Evolutionary conservation across 2,797 vertebrate species (phyloP).

Genomic region (Pagetopsis macropterus): DNA sequence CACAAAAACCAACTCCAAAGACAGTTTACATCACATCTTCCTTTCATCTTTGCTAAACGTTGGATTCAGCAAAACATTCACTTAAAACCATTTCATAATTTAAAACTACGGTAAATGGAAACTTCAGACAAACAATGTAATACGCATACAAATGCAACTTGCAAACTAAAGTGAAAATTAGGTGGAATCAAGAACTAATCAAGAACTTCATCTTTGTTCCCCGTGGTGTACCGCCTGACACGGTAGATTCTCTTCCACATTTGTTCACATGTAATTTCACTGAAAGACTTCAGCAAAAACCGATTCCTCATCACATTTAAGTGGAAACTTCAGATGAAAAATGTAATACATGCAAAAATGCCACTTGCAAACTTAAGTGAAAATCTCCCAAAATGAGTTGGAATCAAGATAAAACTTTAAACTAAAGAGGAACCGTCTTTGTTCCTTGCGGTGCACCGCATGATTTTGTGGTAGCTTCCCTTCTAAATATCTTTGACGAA

Average conservation of each 20-base stretch:
- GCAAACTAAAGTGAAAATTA: conserved; percentile 7
- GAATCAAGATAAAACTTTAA: conserved; percentile 34
- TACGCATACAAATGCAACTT: not conserved
- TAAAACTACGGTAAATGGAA: conserved; percentile 35
- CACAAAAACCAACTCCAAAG: conserved; percentile 38
- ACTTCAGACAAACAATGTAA: conserved; percentile 26
- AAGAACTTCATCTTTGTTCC: no score
- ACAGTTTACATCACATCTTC: conserved; percentile 68
- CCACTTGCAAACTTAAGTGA: conserved; percentile 7
- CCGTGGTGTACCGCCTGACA: no score
- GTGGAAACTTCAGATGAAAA: conserved; percentile 37
- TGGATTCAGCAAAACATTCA: conserved; percentile 55
- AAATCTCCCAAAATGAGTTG: conserved; percentile 12
- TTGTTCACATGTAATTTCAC: no score
- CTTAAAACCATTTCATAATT: conserved; percentile 43
- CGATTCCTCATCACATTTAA: conserved; percentile 46
- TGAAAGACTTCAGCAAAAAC: conserved; percentile 12
- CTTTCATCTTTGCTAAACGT: conserved; percentile 67
- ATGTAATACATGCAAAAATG: conserved; percentile 5
- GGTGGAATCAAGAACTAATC: conserved; percentile 6
- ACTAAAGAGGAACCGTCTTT: conserved; percentile 13
- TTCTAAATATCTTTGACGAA: conserved; percentile 32
- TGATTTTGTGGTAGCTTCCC: conserved; percentile 16
- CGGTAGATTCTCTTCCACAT: no score
- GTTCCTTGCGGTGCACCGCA: conserved; percentile 31